Evolutionary conservation across 2,113 vertebrate species (phyloP), one percentile per base, ranked within the genome.

Genomic region (Dissostichus mawsoni): DNA sequence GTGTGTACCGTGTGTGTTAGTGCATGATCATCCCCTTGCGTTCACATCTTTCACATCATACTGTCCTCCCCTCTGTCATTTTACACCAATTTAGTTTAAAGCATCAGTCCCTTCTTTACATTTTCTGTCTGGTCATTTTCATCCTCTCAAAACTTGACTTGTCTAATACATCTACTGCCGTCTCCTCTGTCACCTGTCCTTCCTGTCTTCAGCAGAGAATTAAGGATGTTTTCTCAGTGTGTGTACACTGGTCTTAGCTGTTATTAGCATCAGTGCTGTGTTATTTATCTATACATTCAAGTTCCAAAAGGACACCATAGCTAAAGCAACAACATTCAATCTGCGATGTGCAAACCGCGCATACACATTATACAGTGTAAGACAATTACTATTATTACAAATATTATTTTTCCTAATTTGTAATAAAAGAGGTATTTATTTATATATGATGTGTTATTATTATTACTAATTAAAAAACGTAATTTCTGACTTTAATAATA

Each of bases 181-280:
- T 3, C 50, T 75, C 76, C 18, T 3, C 66, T 14, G 8, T 66
- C 45, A 29, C 23, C 14, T 73, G 20, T 53, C 14, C 44, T 55
- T 58, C 52, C 29, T 41, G 29, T 73, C 25, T 44, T n/a, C 25
- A 11, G 9, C n/a, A 47, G 29, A 48, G 44, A 20, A 33, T 36
- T 55, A 57, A 18, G 13, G 20, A 47, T 65, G 59, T 71, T 61
- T 59, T 73, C 70, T 80, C 45, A 51, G 65, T 52, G 44, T 78
- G 82, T 86, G 74, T 82, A 67, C 77, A 73, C 76, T 50, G 70
- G 69, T 51, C 50, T 78, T 74, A 65, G 45, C 52, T 58, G 57
- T 74, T 76, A 74, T 78, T 67, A 87, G 70, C 50, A 65, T 55
- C 33, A 64, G 59, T 57, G 63, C 59, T 76, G 29, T 71, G 18